Evolutionary conservation across 2,113 vertebrate species (phyloP), one percentile per base, ranked within the genome.

Genomic region (Smithornis capensis): DNA sequence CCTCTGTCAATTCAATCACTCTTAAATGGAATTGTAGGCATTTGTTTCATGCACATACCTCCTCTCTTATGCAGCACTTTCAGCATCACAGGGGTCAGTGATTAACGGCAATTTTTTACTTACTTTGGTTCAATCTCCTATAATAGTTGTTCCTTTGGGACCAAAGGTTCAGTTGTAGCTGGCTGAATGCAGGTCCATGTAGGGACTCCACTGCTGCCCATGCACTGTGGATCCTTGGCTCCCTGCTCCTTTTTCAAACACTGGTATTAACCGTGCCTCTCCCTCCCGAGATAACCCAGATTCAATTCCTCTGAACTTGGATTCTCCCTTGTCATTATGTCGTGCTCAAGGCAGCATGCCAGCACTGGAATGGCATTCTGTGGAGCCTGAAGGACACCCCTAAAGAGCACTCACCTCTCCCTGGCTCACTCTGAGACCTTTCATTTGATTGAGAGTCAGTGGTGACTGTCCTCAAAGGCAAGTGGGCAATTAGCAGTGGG

Each of bases 101-200:
- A 89, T 89, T 90, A 95, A 89, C 1, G 19, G 83, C 44, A 55
- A 87, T 93, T 94, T 96, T 92, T 79, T 87, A 56, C 42, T 94
- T 29, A 3, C 42, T 14, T 77, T n/a, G 35, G 38, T 81, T 92
- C 35, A 63, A 37, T 45, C 76, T 89, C 56, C 60, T 19, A 17
- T 75, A 83, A 63, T 4, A 74, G 76, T 56, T 78, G 40, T 52
- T 93, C 14, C 86, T 81, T 70, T 77, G 56, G 83, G 80, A 70
- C 56, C 55, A 81, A 59, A 93, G 35, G 29, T 81, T 74, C 42
- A n/a, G 0, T 16, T 70, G 28, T 68, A 47, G 27, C 33, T 81
- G 71, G 27, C 38, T 83, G 71, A 89, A 87, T 73, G 45, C 67
- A 80, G 22, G 45, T 85, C 55, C 50, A 21, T 68, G 65, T 71